A percentile compares a stretch with the other conserved stretches of the same genome.
These are phyloP conservation scores for Chelonus formosanus DNA, from an alignment of 2,888 invertebrate genomes.

Conservation along the genomic window DNA sequence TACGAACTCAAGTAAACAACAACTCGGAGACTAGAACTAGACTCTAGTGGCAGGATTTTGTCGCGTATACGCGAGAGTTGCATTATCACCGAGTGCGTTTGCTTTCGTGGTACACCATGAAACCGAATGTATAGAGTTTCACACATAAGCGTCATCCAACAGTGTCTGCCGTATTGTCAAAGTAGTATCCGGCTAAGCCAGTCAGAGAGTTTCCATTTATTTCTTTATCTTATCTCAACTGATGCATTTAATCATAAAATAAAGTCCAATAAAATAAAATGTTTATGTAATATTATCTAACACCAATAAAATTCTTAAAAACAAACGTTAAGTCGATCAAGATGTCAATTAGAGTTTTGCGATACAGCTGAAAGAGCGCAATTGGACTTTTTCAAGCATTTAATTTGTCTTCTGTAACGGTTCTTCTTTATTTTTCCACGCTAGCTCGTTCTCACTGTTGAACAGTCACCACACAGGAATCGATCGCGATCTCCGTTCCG, in stretches of 20 bases:
- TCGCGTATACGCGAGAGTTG: slow-evolving; percentile 29
- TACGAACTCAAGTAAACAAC: slow-evolving; percentile 34
- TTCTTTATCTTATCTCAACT: background rate
- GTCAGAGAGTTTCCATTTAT: too few relatives aligned
- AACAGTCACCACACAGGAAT: slow-evolving; percentile 15
- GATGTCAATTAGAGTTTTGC: background rate
- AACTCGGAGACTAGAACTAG: slow-evolving; percentile 18
- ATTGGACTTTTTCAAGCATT: slow-evolving; percentile 8
- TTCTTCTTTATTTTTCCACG: slow-evolving; percentile 7
- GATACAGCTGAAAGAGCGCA: background rate
- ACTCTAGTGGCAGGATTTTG: slow-evolving; percentile 25
- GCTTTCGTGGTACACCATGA: slow-evolving; percentile 20
- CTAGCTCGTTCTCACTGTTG: slow-evolving; percentile 18
- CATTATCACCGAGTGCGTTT: slow-evolving; percentile 32
- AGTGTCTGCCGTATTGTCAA: slow-evolving; percentile 6
- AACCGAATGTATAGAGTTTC: slow-evolving; percentile 28
- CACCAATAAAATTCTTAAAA: too few relatives aligned
- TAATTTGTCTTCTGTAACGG: slow-evolving; percentile 20
- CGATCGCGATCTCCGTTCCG: slow-evolving; percentile 30
- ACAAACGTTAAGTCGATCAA: background rate
- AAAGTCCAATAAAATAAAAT: too few relatives aligned
- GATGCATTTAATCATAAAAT: too few relatives aligned
- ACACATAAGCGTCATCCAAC: slow-evolving; percentile 16
- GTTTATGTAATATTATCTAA: too few relatives aligned
- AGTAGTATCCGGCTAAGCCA: background rate